Percentiles rank a stretch among this genome's conserved stretches.
phyloP scores from a whole-genome alignment of 2,113 vertebrate species.

The Suricata suricatta region DNA sequence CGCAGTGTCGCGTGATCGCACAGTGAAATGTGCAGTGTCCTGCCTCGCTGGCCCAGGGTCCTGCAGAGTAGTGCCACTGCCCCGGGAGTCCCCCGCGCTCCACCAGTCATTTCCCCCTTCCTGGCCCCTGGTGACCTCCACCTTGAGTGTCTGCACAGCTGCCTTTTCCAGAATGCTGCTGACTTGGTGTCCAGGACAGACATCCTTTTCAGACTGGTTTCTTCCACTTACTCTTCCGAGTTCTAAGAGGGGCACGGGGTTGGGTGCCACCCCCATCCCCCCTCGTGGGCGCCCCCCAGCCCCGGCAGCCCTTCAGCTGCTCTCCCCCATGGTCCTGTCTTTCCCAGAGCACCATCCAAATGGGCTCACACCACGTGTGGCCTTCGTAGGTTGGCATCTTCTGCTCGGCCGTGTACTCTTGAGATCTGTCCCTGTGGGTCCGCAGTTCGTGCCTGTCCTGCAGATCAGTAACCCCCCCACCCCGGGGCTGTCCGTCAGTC shows the following conservation, averaged over 20 bases:
- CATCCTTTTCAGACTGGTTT: neutral
- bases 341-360: neutral
- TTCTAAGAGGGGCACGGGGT: neutral
- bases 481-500: accelerated
- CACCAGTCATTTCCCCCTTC: neutral
- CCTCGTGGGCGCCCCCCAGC: neutral
- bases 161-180: neutral
- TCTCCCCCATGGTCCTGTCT: neutral
- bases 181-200: neutral
- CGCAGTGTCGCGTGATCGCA: no score
- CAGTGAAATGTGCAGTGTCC: neutral
- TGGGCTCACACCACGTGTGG: accelerated
- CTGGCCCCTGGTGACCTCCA: no score
- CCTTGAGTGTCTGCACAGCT: neutral
- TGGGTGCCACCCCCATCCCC: neutral
- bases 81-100: no score
- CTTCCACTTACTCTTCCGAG: neutral
- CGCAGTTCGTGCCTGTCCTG: neutral
- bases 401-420: accelerated
- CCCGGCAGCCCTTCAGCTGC: neutral
- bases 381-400: neutral
- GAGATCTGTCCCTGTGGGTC: neutral
- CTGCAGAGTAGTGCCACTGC: neutral
- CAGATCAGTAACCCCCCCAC: accelerated
- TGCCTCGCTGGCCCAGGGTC: neutral